Conservation (phyloP, 2,113 vertebrate species). For the Litocranius walleri region DNA sequence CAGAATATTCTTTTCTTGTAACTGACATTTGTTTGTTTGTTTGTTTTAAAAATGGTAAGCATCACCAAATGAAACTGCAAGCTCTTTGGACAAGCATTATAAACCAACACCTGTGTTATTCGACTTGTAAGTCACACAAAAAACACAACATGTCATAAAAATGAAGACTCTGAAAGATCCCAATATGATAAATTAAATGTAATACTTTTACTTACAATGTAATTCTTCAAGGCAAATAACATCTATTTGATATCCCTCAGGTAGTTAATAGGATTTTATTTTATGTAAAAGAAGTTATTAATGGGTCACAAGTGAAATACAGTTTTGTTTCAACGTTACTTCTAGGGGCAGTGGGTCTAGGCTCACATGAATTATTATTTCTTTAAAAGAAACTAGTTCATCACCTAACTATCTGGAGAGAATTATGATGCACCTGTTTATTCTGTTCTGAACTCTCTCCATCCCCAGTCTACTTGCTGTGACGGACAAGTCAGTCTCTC, state of each 20-base stretch:
- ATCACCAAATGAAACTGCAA: not conserved
- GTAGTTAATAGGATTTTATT: not conserved
- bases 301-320: not conserved
- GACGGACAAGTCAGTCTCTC: not conserved
- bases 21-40: not conserved
- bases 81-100: not conserved
- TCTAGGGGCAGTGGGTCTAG: not conserved
- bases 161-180: not conserved
- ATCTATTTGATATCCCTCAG: not conserved
- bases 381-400: not conserved
- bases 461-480: not conserved
- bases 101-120: not conserved
- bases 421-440: not conserved
- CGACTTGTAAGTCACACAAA: not conserved
- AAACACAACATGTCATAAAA: not conserved
- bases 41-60: not conserved
- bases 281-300: slow-evolving; percentile 1
- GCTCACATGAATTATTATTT: not conserved
- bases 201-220: not conserved
- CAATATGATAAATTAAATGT: not conserved
- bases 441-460: not conserved
- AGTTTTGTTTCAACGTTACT: not conserved
- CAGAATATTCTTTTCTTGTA: not conserved
- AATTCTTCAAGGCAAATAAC: not conserved
- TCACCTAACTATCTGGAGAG: not conserved